Conservation (phyloP, 1,140 invertebrate species). For the Dysdera silvatica region DNA sequence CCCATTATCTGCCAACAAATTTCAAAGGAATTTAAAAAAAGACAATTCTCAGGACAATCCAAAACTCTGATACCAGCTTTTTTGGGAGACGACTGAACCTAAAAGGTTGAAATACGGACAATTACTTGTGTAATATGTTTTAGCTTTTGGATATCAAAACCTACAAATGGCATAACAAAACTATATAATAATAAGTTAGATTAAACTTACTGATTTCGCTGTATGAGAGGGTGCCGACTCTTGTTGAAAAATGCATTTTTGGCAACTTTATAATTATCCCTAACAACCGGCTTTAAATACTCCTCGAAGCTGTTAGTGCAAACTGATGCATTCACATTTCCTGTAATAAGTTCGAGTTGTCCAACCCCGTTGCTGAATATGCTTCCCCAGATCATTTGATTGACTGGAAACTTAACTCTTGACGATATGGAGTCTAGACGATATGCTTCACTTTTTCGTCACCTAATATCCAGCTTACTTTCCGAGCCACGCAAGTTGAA, state of each 20-base stretch:
- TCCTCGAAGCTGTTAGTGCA: not conserved
- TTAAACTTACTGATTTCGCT: not conserved
- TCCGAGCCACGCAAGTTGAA: not conserved
- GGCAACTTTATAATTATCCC: not conserved
- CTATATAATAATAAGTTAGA: not conserved
- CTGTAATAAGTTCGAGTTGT: not conserved
- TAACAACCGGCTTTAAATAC: not conserved
- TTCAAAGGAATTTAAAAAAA: slow-evolving; percentile 5
- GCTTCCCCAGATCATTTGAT: not conserved
- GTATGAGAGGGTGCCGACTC: not conserved
- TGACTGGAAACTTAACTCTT: not conserved
- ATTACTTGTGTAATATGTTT: not conserved
- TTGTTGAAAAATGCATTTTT: not conserved
- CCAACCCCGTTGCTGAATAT: not conserved
- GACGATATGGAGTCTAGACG: not conserved
- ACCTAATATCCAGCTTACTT: not conserved
- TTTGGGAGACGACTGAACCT: not conserved
- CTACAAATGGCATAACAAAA: not conserved
- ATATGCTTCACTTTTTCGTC: not conserved
- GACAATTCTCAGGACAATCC: not conserved
- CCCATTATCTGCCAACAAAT: slow-evolving; percentile 4
- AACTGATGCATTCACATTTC: not conserved
- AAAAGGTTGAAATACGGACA: not conserved
- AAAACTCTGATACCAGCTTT: slow-evolving; percentile 7
- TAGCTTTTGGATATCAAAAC: not conserved